Evolutionary conservation across 2,797 vertebrate species (phyloP).

Genomic region (Pipistrellus pygmaeus): DNA sequence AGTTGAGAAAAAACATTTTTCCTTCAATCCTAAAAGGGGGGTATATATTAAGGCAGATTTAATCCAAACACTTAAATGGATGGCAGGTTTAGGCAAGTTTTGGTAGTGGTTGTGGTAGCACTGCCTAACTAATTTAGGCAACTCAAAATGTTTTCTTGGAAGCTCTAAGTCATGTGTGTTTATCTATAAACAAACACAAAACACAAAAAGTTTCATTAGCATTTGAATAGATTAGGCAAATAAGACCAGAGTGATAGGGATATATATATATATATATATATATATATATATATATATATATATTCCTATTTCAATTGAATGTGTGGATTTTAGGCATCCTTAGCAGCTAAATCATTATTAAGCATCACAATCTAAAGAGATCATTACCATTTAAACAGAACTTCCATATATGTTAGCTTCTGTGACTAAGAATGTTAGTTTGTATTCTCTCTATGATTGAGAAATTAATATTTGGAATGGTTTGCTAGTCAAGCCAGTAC

Average conservation of each 20-base stretch:
- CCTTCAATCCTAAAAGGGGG: not conserved
- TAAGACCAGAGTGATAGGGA: not conserved
- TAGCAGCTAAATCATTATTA: not conserved
- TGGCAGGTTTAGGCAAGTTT: not conserved
- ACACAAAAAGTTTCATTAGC: not conserved
- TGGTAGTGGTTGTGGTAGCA: not conserved
- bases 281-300: too few relatives aligned
- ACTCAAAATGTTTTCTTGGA: not conserved
- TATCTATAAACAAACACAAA: slow-evolving; percentile 34
- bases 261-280: too few relatives aligned
- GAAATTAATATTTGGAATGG: not conserved
- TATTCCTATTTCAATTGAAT: not conserved
- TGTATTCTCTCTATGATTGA: not conserved
- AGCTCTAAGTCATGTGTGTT: not conserved
- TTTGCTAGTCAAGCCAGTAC: slow-evolving; percentile 18
- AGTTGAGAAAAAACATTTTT: slow-evolving; percentile 50
- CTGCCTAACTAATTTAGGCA: not conserved
- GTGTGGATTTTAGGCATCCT: not conserved
- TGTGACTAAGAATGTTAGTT: not conserved
- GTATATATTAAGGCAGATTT: not conserved
- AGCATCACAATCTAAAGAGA: not conserved
- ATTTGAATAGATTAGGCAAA: slow-evolving; percentile 17
- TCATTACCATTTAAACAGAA: not conserved
- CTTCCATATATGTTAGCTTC: not conserved
- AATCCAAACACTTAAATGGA: not conserved